These are phyloP conservation scores for Drosophila parvula DNA, from an alignment of 1,140 invertebrate species.

Conservation along the genomic window DNA sequence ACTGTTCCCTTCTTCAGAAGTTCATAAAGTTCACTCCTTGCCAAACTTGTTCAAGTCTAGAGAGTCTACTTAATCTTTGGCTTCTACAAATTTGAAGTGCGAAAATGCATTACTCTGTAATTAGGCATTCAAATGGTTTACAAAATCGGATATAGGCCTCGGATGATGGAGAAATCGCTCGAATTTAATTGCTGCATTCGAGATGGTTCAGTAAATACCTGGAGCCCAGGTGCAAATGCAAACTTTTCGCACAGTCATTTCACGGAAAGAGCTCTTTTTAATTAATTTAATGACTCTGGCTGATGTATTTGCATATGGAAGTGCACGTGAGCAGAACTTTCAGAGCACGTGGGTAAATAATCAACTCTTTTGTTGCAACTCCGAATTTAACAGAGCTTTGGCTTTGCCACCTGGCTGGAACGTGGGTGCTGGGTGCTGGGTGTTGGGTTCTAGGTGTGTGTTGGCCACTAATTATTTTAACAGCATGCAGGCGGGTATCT, in stretches of 20 bases:
- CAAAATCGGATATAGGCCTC: not conserved
- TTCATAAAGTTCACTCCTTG: not conserved
- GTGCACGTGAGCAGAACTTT: conserved; percentile 56
- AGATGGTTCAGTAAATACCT: conserved; percentile 22
- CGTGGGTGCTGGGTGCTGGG: not conserved
- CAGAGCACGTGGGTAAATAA: conserved; percentile 57
- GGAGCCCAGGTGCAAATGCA: conserved; percentile 17
- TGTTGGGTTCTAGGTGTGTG: not conserved
- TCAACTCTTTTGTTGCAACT: conserved; percentile 51
- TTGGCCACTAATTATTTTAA: conserved; percentile 54
- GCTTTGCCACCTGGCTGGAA: conserved; percentile 2
- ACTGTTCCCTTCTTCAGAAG: too few species aligned
- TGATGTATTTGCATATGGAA: conserved; percentile 72
- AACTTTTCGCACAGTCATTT: conserved; percentile 57
- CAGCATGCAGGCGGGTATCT: conserved; percentile 19
- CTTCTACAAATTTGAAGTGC: not conserved
- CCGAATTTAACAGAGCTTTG: conserved; percentile 23
- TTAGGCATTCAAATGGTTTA: conserved; percentile 2
- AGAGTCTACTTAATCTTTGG: not conserved
- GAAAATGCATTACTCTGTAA: conserved; percentile 15
- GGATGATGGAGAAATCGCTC: not conserved
- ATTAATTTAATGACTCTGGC: conserved; percentile 73
- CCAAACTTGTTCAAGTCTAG: not conserved
- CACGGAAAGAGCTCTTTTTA: conserved; percentile 52
- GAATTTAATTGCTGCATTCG: not conserved